Conservation (phyloP, 2,888 invertebrate genomes). For the Cosmopolites sordidus region DNA sequence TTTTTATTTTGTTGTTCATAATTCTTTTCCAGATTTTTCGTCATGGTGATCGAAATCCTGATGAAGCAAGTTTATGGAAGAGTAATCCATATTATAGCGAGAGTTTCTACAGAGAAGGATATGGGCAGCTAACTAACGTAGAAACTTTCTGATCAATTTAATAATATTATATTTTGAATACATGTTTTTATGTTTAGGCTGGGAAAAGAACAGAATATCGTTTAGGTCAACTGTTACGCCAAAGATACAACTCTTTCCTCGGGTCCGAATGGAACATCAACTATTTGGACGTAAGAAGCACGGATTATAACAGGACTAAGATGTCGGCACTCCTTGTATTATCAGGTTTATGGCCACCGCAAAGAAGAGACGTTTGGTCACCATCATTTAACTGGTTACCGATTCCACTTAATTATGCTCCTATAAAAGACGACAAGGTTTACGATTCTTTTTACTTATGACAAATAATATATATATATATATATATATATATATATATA, state of each 20-base stretch:
- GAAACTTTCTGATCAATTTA: slow-evolving; percentile 32
- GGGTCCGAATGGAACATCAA: slow-evolving; percentile 54
- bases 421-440: slow-evolving; percentile 10
- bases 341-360: slow-evolving; percentile 63
- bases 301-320: slow-evolving; percentile 65
- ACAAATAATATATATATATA: no score
- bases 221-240: slow-evolving; percentile 57
- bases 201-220: neutral
- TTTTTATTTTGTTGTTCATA: neutral
- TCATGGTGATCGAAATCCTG: slow-evolving; percentile 73
- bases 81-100: slow-evolving; percentile 62
- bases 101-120: slow-evolving; percentile 62
- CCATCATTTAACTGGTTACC: slow-evolving; percentile 64
- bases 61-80: slow-evolving; percentile 57
- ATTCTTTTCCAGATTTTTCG: slow-evolving; percentile 57
- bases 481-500: no score
- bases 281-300: slow-evolving; percentile 57
- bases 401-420: slow-evolving; percentile 60
- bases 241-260: slow-evolving; percentile 57
- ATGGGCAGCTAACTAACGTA: slow-evolving; percentile 73
- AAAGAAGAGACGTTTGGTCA: slow-evolving; percentile 54
- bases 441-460: no score
- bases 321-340: slow-evolving; percentile 64
- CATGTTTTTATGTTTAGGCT: no score
- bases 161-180: no score